These are phyloP conservation scores for Plodia interpunctella DNA, from an alignment of 1,140 invertebrate species.

Conservation along the genomic window DNA sequence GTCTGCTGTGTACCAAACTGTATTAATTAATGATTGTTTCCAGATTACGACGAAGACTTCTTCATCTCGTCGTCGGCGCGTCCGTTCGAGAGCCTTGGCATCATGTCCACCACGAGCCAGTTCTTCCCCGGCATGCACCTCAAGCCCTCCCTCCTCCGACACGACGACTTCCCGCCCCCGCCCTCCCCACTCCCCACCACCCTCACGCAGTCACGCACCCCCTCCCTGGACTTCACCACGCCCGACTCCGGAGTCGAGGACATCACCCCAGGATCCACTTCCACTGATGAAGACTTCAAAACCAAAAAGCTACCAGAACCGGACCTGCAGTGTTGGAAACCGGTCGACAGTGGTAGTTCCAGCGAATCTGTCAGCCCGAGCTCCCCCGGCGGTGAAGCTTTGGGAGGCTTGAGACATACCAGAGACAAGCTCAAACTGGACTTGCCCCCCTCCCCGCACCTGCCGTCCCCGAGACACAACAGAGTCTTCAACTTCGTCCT, in stretches of 20 bases:
- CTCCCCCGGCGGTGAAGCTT: slow-evolving; percentile 54
- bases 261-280: slow-evolving; percentile 72
- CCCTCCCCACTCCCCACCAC: slow-evolving; percentile 15
- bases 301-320: slow-evolving; percentile 37
- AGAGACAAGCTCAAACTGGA: slow-evolving; percentile 84
- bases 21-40: too few species aligned
- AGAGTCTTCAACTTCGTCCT: slow-evolving; percentile 65
- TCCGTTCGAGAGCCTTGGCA: slow-evolving; percentile 81
- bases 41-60: slow-evolving; percentile 81
- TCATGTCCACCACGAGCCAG: slow-evolving; percentile 81
- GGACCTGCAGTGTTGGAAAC: slow-evolving; percentile 34
- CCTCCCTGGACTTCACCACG: slow-evolving; percentile 72
- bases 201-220: slow-evolving; percentile 33
- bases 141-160: slow-evolving; percentile 39
- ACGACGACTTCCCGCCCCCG: slow-evolving; percentile 38
- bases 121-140: slow-evolving; percentile 82
- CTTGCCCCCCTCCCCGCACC: slow-evolving; percentile 77
- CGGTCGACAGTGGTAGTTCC: slow-evolving; percentile 58
- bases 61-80: slow-evolving; percentile 84
- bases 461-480: slow-evolving; percentile 52
- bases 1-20: too few species aligned
- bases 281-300: slow-evolving; percentile 49
- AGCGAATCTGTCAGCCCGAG: slow-evolving; percentile 60
- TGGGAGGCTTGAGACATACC: slow-evolving; percentile 86
- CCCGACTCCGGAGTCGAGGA: slow-evolving; percentile 80